Evolutionary conservation across 2,888 invertebrate species (phyloP).

Genomic region (Sphaerophoria taeniata): DNA sequence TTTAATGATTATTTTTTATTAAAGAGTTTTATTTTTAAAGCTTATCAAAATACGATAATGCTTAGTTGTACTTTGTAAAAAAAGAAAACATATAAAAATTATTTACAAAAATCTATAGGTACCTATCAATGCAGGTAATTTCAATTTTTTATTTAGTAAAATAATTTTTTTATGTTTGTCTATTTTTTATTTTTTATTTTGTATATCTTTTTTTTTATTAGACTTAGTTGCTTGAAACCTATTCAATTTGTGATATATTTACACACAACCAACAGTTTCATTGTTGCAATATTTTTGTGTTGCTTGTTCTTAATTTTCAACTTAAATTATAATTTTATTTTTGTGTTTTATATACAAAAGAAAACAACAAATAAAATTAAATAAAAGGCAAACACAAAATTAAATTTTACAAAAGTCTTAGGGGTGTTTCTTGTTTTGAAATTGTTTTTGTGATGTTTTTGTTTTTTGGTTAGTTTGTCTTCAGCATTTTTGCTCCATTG

Average conservation of each 20-base stretch:
- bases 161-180: neutral
- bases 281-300: neutral
- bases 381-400: slow-evolving; percentile 25
- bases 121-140: neutral
- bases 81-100: neutral
- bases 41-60: neutral
- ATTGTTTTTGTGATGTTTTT: slow-evolving; percentile 11
- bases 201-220: neutral
- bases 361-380: slow-evolving; percentile 26
- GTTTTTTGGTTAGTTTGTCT: slow-evolving; percentile 53
- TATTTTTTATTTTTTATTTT: neutral
- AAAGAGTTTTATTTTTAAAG: neutral
- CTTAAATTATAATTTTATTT: slow-evolving; percentile 11
- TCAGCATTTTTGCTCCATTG: slow-evolving; percentile 40
- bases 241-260: slow-evolving; percentile 25
- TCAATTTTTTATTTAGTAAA: neutral
- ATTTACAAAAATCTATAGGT: slow-evolving; percentile 6
- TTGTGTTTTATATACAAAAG: slow-evolving; percentile 23
- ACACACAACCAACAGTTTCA: neutral
- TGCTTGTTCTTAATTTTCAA: neutral
- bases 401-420: slow-evolving; percentile 61
- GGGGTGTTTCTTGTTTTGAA: slow-evolving; percentile 30
- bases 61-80: slow-evolving; percentile 16
- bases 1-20: neutral
- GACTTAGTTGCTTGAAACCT: neutral